A percentile compares a stretch with the other conserved stretches of the same genome.
Evolutionary conservation across 2,888 invertebrate species (phyloP).

Genomic region (Nebria brevicollis): DNA sequence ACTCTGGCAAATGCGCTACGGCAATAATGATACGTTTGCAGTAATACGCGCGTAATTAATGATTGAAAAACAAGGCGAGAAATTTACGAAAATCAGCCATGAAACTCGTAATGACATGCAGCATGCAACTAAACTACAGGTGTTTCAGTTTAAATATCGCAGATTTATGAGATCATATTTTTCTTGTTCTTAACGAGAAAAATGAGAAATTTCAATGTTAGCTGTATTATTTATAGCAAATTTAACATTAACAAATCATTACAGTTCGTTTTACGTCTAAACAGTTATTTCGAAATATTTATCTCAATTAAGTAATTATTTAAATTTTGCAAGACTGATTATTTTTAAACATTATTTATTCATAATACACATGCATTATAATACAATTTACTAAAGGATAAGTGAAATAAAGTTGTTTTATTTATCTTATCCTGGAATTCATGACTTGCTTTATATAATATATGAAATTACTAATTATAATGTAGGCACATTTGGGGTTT

Average conservation of each 20-base stretch:
- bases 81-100: not conserved
- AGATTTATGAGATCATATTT: not conserved
- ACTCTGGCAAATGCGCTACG: not conserved
- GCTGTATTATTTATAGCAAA: not conserved
- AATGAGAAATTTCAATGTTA: not conserved
- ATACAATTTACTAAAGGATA: not conserved
- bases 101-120: not conserved
- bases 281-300: not conserved
- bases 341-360: not conserved
- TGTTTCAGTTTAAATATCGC: not conserved
- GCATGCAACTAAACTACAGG: not conserved
- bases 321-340: not conserved
- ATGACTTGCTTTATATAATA: no score
- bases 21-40: not conserved
- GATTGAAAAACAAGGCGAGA: constrained; percentile 1
- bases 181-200: not conserved
- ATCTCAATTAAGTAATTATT: not conserved
- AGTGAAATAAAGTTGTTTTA: not conserved
- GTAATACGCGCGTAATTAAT: not conserved
- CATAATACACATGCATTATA: not conserved
- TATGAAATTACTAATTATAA: not conserved
- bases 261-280: not conserved
- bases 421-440: no score
- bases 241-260: not conserved
- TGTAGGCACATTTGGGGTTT: not conserved